Evolutionary conservation across 1,140 invertebrate genomes (phyloP).

Genomic region (Lucilia sericata): DNA sequence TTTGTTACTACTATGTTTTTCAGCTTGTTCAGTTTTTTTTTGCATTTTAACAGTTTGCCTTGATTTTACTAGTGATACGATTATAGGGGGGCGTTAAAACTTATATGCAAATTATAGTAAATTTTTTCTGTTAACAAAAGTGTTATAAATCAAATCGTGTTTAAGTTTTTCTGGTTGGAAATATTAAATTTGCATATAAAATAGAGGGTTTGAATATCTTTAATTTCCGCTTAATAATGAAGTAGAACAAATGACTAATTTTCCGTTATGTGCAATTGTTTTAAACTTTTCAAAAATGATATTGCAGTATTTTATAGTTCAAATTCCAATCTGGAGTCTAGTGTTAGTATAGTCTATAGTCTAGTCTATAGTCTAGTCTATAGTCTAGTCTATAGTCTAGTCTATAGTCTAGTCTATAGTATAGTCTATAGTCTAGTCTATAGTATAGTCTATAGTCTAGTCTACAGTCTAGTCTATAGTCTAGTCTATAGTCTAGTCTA

Average conservation of each 20-base stretch:
- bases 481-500: too few species aligned
- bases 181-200: neutral
- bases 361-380: too few species aligned
- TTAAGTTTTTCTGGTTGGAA: neutral
- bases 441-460: too few species aligned
- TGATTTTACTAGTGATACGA: neutral
- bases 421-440: too few species aligned
- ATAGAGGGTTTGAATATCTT: neutral
- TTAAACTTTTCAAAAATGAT: too few species aligned
- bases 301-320: too few species aligned
- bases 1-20: neutral
- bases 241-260: slow-evolving; percentile 22
- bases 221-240: slow-evolving; percentile 21
- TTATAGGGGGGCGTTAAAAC: slow-evolving; percentile 25
- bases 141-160: slow-evolving; percentile 11
- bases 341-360: too few species aligned
- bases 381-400: too few species aligned
- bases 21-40: neutral
- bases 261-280: neutral
- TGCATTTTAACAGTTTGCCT: neutral
- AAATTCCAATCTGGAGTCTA: too few species aligned
- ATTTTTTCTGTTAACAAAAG: slow-evolving; percentile 27
- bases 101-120: slow-evolving; percentile 39
- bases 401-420: too few species aligned
- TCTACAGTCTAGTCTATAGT: too few species aligned